Percentiles rank a stretch among this genome's conserved stretches.
Evolutionary conservation across 2,888 invertebrate species (phyloP).

Genomic region (Euzetes globulus): DNA sequence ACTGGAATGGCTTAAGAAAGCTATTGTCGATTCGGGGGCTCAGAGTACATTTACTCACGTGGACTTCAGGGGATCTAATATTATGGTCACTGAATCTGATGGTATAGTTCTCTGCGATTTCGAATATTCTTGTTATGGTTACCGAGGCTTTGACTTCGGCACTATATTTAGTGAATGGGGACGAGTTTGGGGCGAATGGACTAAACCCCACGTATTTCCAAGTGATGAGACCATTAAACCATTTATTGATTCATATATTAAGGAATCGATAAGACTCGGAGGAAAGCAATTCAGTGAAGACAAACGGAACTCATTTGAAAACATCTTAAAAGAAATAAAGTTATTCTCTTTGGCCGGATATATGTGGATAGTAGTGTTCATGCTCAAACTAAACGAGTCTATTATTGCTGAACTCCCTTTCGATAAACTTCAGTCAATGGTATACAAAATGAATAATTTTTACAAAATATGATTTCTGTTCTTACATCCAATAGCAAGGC

Average conservation of each 20-base stretch:
- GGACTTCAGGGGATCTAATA: no score
- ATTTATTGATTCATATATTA: not conserved
- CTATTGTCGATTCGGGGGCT: not conserved
- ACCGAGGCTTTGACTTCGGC: conserved; percentile 21
- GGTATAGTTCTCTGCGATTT: conserved; percentile 2
- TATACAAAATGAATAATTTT: no score
- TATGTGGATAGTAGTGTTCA: not conserved
- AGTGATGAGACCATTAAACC: not conserved
- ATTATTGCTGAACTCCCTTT: not conserved
- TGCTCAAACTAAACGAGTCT: not conserved
- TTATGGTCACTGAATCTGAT: no score
- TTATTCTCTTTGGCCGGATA: not conserved
- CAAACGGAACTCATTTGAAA: not conserved
- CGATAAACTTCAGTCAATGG: not conserved
- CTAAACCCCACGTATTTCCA: not conserved
- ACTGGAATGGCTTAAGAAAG: not conserved
- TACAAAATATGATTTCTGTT: no score
- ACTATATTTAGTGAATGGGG: conserved; percentile 13
- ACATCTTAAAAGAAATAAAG: not conserved
- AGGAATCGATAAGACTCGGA: not conserved
- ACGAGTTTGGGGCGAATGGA: not conserved
- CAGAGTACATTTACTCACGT: not conserved
- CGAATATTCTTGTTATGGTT: conserved; percentile 29
- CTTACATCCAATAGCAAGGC: no score
- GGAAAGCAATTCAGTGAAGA: not conserved